Percentiles rank a stretch among this genome's conserved stretches.
Conservation (phyloP, 2,113 vertebrate genomes). For the Rattus norvegicus region DNA sequence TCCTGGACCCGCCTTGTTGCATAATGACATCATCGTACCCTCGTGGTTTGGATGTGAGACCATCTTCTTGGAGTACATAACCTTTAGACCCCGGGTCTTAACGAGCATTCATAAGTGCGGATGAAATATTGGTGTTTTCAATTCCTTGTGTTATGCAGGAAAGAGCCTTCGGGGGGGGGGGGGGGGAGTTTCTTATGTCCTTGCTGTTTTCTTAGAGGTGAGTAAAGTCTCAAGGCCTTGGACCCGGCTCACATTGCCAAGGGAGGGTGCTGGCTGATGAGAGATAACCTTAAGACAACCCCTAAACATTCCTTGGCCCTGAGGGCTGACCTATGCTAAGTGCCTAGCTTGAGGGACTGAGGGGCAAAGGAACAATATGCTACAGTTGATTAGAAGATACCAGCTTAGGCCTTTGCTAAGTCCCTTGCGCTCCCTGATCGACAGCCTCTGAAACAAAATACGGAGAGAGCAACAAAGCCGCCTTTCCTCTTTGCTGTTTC, state of each 20-base stretch:
- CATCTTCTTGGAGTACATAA: conserved; percentile 24
- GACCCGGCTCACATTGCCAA: not conserved
- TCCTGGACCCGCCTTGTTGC: no score
- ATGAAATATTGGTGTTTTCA: not conserved
- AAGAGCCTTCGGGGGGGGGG: not conserved
- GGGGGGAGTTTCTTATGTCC: not conserved
- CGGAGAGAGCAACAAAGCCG: conserved; percentile 10
- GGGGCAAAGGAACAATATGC: not conserved
- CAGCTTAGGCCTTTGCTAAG: not conserved
- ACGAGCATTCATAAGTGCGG: not conserved
- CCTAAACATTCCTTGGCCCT: conserved; percentile 32
- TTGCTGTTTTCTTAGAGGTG: conserved; percentile 45
- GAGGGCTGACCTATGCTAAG: conserved; percentile 27
- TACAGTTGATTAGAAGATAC: not conserved
- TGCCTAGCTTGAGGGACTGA: not conserved
- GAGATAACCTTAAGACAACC: conserved; percentile 42
- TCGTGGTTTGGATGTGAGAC: not conserved
- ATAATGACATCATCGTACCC: no score
- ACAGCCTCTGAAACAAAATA: conserved; percentile 50
- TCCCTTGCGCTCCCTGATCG: conserved; percentile 8
- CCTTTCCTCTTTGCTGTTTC: not conserved
- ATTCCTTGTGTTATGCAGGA: conserved; percentile 24
- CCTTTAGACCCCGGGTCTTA: not conserved
- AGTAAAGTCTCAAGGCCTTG: conserved; percentile 33
- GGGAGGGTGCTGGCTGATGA: not conserved